phyloP scores from a whole-genome alignment of 2,888 invertebrate species.

The Parascotia fuliginaria region DNA sequence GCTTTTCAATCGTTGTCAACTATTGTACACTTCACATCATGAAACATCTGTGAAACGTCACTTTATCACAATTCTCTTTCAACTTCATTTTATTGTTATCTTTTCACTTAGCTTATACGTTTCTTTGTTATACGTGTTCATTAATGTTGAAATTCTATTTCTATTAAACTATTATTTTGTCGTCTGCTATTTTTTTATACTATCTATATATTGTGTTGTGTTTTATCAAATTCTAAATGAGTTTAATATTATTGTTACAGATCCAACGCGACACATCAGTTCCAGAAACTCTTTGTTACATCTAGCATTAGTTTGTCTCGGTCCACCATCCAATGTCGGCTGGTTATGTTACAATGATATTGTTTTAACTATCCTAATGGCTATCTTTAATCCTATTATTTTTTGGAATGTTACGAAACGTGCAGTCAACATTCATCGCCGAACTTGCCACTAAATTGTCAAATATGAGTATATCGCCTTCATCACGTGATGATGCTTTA shows the following conservation, averaged over 20 bases:
- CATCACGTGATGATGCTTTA: constrained; percentile 64
- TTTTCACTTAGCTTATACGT: not conserved
- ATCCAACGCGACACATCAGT: constrained; percentile 63
- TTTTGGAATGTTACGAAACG: constrained; percentile 55
- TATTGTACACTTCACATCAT: constrained; percentile 28
- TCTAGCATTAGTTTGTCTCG: constrained; percentile 36
- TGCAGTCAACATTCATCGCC: constrained; percentile 68
- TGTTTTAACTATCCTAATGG: constrained; percentile 23
- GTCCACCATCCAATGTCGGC: constrained; percentile 52
- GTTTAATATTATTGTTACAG: constrained; percentile 67
- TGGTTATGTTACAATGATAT: constrained; percentile 61
- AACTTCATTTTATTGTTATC: constrained; percentile 6
- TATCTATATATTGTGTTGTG: not conserved
- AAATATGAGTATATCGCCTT: constrained; percentile 29
- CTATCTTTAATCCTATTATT: constrained; percentile 40
- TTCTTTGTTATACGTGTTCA: not conserved
- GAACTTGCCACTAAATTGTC: constrained; percentile 30
- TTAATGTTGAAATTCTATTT: not conserved
- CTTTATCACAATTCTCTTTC: constrained; percentile 10
- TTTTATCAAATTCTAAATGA: constrained; percentile 15
- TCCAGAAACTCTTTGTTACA: constrained; percentile 50
- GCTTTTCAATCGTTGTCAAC: constrained; percentile 26
- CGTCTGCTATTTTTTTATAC: not conserved
- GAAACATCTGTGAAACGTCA: constrained; percentile 15
- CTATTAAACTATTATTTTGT: not conserved